Percentiles rank a stretch among this genome's conserved stretches.
Conservation (phyloP, 2,113 vertebrate genomes). For the Leucoraja erinaceus region DNA sequence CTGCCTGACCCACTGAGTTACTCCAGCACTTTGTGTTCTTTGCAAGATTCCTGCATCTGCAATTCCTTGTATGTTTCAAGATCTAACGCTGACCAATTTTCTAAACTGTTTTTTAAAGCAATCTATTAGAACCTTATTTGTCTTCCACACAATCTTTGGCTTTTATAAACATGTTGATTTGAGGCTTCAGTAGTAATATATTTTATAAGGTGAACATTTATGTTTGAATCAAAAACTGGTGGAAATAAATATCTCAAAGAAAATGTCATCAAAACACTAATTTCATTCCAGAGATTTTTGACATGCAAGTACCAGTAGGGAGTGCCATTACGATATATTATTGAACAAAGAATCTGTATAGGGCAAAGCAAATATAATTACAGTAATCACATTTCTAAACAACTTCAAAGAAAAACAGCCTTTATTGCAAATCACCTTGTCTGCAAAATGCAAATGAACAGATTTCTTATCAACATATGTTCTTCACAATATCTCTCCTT, state of each 20-base stretch:
- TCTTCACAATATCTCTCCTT: neutral
- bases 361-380: neutral
- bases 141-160: neutral
- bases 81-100: neutral
- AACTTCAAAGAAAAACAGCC: neutral
- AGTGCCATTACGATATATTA: neutral
- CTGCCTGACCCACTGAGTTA: no score
- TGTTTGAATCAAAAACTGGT: neutral
- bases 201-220: neutral
- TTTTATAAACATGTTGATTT: neutral
- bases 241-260: neutral
- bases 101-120: neutral
- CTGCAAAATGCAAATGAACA: neutral
- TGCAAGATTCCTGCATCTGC: no score
- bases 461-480: neutral
- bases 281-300: neutral
- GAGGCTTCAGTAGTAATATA: neutral
- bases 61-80: neutral
- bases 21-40: no score
- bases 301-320: no score
- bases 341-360: neutral
- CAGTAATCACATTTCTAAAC: conserved; percentile 9
- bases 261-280: neutral
- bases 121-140: neutral
- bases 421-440: neutral